A percentile compares a stretch with the other conserved stretches of the same genome.
Evolutionary conservation across 1,140 invertebrate genomes (phyloP).

Genomic region (Drosophila sucinea): DNA sequence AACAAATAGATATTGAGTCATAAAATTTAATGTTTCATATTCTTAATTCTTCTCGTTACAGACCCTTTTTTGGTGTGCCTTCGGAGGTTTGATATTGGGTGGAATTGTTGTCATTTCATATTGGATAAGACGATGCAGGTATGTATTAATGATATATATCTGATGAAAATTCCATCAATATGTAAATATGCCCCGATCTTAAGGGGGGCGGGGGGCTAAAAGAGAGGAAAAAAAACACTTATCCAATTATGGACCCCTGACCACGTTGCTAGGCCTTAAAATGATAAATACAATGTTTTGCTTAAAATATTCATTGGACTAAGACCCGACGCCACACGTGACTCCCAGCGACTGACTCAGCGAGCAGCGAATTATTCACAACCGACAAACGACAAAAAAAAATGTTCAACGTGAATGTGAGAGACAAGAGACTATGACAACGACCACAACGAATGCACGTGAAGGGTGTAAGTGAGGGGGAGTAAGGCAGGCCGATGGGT

Average conservation of each 20-base stretch:
- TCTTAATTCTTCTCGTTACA: conserved; percentile 44
- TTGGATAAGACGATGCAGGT: conserved; percentile 83
- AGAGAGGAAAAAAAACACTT: conserved; percentile 28
- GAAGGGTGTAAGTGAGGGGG: conserved; percentile 2
- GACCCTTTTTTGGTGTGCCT: conserved; percentile 82
- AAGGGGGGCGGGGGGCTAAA: background rate
- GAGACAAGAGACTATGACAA: conserved; percentile 33
- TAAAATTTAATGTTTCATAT: background rate
- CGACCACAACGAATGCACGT: conserved; percentile 55
- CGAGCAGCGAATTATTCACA: conserved; percentile 12
- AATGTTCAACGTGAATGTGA: conserved; percentile 52
- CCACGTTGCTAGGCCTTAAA: conserved; percentile 28
- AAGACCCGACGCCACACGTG: conserved; percentile 63
- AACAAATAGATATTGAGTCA: too few species aligned
- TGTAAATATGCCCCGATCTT: conserved; percentile 11
- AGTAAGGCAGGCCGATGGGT: background rate
- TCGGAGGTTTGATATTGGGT: conserved; percentile 80
- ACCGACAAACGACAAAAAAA: conserved; percentile 6
- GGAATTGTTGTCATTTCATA: conserved; percentile 82
- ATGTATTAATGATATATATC: conserved; percentile 39
- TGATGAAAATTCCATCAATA: conserved; percentile 18
- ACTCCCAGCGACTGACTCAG: conserved; percentile 30
- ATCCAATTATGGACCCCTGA: conserved; percentile 51
- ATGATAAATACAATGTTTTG: conserved; percentile 11
- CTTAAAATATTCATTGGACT: conserved; percentile 24